phyloP scores from a whole-genome alignment of 2,797 vertebrate genomes.

The Phalloptychus januarius region DNA sequence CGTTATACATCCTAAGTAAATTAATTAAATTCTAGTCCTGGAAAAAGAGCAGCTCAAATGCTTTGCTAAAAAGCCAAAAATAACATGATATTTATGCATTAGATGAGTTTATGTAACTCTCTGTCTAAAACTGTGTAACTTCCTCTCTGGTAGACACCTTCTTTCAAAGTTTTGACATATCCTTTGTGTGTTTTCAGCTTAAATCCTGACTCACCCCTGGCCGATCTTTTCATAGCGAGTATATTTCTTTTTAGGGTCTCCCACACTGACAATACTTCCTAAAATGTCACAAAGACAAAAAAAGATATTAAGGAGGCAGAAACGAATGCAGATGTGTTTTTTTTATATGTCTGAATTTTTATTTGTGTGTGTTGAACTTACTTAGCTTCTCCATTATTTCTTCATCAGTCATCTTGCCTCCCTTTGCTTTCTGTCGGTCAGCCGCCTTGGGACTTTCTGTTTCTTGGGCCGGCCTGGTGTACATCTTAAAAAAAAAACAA shows the following conservation, averaged over 20 bases:
- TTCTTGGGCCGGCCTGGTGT: slow-evolving; percentile 86
- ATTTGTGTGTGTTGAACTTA: slow-evolving; percentile 73
- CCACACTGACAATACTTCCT: slow-evolving; percentile 94
- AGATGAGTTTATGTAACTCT: not conserved
- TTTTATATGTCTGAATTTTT: slow-evolving; percentile 13
- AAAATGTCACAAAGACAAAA: not conserved
- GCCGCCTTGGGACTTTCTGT: slow-evolving; percentile 83
- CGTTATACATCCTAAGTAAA: not conserved
- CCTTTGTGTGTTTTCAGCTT: not conserved
- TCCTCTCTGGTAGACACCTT: not conserved
- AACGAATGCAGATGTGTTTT: not conserved
- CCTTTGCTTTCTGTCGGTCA: slow-evolving; percentile 91
- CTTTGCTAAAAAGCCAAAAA: not conserved
- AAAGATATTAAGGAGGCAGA: slow-evolving; percentile 2
- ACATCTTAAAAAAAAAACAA: slow-evolving; percentile 79
- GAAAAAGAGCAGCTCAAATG: not conserved
- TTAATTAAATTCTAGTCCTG: not conserved
- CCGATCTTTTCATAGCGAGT: slow-evolving; percentile 98
- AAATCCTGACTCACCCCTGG: slow-evolving; percentile 88
- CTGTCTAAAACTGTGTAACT: not conserved
- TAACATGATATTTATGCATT: not conserved
- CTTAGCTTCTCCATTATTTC: slow-evolving; percentile 99
- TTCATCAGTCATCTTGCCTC: slow-evolving; percentile 96
- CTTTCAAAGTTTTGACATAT: not conserved
- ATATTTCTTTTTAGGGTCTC: slow-evolving; percentile 99